Evolutionary conservation across 2,888 invertebrate species (phyloP).

Genomic region (Caenorhabditis imperialis): DNA sequence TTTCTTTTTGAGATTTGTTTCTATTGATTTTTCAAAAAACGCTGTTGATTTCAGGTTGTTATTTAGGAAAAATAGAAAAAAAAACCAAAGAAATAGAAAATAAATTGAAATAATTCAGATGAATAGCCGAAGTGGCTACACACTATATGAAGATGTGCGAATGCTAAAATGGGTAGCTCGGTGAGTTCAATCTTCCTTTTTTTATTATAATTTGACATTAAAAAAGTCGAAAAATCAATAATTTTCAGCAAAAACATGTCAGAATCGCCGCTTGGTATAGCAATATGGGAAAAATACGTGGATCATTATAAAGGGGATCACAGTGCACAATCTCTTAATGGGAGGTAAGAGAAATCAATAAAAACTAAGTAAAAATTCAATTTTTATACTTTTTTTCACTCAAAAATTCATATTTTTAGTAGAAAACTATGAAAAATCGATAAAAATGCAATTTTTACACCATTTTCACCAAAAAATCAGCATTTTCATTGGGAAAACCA

Average conservation of each 20-base stretch:
- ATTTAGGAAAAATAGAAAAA: not conserved
- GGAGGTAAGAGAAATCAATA: slow-evolving; percentile 6
- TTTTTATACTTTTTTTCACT: no score
- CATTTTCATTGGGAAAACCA: no score
- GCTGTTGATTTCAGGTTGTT: slow-evolving; percentile 1
- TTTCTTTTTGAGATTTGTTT: not conserved
- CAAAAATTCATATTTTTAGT: no score
- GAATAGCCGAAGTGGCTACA: slow-evolving; percentile 4
- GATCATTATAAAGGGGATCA: not conserved
- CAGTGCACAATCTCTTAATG: slow-evolving; percentile 12
- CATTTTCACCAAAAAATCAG: no score
- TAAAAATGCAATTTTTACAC: not conserved
- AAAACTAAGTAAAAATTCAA: no score
- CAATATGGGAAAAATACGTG: slow-evolving; percentile 8
- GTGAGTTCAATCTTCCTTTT: no score
- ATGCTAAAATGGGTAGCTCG: slow-evolving; percentile 35
- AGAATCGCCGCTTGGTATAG: not conserved
- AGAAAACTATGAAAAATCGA: not conserved
- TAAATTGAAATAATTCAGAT: slow-evolving; percentile 5
- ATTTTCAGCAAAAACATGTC: not conserved
- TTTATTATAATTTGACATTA: no score
- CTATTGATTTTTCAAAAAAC: slow-evolving; percentile 21
- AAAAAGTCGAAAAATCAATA: not conserved
- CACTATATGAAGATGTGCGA: slow-evolving; percentile 14
- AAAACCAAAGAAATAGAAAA: not conserved